phyloP scores from a whole-genome alignment of 1,140 invertebrate genomes.

The Dermatophagoides farinae region DNA sequence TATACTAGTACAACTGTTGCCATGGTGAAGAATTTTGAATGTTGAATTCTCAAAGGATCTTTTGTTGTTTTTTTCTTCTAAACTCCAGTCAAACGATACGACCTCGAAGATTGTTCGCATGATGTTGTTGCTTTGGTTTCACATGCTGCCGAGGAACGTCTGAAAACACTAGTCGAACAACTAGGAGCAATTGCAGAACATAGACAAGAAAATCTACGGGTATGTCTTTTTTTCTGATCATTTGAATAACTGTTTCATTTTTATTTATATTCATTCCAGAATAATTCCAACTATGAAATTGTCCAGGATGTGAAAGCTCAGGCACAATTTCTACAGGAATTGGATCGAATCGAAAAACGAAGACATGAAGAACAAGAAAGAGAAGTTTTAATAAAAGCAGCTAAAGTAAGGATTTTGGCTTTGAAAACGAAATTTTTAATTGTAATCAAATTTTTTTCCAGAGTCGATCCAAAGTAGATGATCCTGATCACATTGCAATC shows the following conservation, averaged over 20 bases:
- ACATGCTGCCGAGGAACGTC: constrained; percentile 79
- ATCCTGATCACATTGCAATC: constrained; percentile 87
- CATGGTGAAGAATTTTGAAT: neutral
- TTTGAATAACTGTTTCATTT: constrained; percentile 13
- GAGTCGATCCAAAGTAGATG: constrained; percentile 74
- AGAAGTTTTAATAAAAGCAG: constrained; percentile 70
- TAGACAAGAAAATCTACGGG: constrained; percentile 68
- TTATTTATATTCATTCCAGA: constrained; percentile 29
- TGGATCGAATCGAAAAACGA: constrained; percentile 79
- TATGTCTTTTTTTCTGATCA: constrained; percentile 23
- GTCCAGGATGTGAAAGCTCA: constrained; percentile 76
- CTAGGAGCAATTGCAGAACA: constrained; percentile 83
- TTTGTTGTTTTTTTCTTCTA: neutral
- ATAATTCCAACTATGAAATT: constrained; percentile 64
- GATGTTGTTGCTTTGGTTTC: constrained; percentile 79
- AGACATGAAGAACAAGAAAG: constrained; percentile 81
- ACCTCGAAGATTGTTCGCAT: constrained; percentile 59
- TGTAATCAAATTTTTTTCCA: constrained; percentile 19
- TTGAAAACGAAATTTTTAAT: neutral
- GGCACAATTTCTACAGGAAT: constrained; percentile 82
- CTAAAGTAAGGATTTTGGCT: constrained; percentile 42
- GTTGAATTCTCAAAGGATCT: too few species aligned
- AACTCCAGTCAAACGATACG: constrained; percentile 43
- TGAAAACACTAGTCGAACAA: constrained; percentile 80
- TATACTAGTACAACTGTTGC: neutral